Evolutionary conservation across 2,888 invertebrate genomes (phyloP).

Genomic region (Polyploca ridens): DNA sequence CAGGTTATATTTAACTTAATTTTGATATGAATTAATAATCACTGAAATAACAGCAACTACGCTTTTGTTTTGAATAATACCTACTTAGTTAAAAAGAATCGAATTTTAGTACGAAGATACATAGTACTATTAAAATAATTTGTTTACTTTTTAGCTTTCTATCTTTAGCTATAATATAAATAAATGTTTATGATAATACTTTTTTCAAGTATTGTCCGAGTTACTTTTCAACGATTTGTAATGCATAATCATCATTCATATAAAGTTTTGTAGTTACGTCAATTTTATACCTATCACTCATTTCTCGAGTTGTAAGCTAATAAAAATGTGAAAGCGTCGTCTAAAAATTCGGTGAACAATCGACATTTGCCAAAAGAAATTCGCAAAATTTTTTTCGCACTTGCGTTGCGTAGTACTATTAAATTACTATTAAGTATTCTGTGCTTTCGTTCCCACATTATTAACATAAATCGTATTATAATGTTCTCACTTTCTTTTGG

Average conservation of each 20-base stretch:
- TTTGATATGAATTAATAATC: no score
- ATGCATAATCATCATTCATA: background rate
- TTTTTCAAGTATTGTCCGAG: background rate
- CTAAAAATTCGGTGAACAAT: background rate
- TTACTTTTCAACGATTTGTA: background rate
- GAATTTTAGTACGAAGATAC: no score
- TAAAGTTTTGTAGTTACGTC: background rate
- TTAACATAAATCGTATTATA: constrained; percentile 54
- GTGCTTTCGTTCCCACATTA: constrained; percentile 42
- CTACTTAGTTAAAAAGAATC: background rate
- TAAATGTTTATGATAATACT: no score
- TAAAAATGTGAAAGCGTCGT: background rate
- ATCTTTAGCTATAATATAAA: no score
- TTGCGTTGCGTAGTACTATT: no score
- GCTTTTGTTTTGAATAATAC: no score
- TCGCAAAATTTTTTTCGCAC: constrained; percentile 31
- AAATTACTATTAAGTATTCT: no score
- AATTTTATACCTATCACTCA: background rate
- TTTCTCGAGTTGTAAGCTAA: background rate
- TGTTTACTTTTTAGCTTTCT: no score
- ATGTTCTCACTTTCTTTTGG: constrained; percentile 46
- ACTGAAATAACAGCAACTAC: no score
- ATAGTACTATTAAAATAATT: no score
- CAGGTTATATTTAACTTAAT: background rate
- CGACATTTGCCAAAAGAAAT: constrained; percentile 18